Evolutionary conservation across 2,888 invertebrate genomes (phyloP), one percentile per base, ranked within the genome.

Genomic region (Camponotus fellah): DNA sequence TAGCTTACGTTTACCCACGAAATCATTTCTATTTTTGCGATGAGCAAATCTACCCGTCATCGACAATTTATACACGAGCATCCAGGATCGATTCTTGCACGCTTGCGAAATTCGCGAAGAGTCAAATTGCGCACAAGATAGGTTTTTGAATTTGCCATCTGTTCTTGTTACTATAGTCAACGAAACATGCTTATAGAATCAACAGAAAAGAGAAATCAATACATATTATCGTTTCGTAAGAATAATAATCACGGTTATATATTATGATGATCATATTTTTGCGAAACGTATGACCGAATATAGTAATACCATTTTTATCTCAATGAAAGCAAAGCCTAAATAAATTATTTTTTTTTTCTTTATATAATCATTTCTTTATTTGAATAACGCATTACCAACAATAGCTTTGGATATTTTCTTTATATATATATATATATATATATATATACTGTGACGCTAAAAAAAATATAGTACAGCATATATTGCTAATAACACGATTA

Each of bases 281-380:
- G 34, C 34, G 17, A 66, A 65, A 34, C 34, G 3, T 34, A 75
- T 9, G 9, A 64, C 12, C 12, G 46, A 46, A n/a, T 34, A n/a
- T 9, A 6, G 6, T 21, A 37, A 17, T 72, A 34, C 2, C 14
- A 26, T 26, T 26, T 26, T 26, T 14, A 62, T 64, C 34, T 10
- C 40, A 26, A 40, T 14, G 26, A 53, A 69, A 53, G 26, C 37
- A 37, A 14, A 12, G 17, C 12, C 1, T 53, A 37, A 21, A 12
- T 10, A 46, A 12, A 43, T 26, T 21, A 9, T 12, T 14, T 26
- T 40, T 32, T 56, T n/a, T 40, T n/a, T 37, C 62, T 9, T 88
- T 66, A 76, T 56, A 69, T 83, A 86, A 89, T 88, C 83, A 85
- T 86, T 86, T 76, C 75, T 86, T 72, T 17, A 71, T 43, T 43